Evolutionary conservation across 2,113 vertebrate genomes (phyloP).

Genomic region (Helogale parvula): DNA sequence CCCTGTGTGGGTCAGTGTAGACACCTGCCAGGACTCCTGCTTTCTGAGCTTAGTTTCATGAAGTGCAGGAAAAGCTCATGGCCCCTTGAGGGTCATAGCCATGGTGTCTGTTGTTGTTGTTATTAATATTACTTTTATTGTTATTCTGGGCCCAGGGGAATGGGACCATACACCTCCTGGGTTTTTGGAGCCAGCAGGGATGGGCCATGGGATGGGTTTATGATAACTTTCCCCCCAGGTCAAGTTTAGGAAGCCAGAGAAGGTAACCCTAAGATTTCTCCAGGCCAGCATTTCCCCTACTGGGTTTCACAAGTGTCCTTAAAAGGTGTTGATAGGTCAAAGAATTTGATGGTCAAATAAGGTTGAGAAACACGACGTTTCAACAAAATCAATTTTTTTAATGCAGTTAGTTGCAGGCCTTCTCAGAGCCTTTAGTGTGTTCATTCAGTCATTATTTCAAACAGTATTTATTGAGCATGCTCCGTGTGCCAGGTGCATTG

Average conservation of each 20-base stretch:
- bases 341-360: not conserved
- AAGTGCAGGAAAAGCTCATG: slow-evolving; percentile 21
- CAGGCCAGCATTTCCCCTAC: not conserved
- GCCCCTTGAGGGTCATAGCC: slow-evolving; percentile 54
- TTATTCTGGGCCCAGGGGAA: not conserved
- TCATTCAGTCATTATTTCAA: not conserved
- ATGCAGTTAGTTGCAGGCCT: not conserved
- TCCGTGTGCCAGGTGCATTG: fast-evolving
- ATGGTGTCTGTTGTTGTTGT: slow-evolving; percentile 49
- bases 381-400: not conserved
- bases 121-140: not conserved
- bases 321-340: not conserved
- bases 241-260: not conserved
- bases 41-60: slow-evolving; percentile 49
- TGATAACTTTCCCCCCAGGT: not conserved
- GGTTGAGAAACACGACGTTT: not conserved
- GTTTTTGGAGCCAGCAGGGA: not conserved
- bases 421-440: not conserved
- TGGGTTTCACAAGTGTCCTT: not conserved
- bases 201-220: not conserved
- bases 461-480: not conserved
- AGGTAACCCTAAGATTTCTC: not conserved
- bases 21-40: not conserved
- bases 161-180: not conserved
- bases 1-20: not conserved